Conservation (phyloP, 2,888 invertebrate species). For the Hypomecis atomaria region DNA sequence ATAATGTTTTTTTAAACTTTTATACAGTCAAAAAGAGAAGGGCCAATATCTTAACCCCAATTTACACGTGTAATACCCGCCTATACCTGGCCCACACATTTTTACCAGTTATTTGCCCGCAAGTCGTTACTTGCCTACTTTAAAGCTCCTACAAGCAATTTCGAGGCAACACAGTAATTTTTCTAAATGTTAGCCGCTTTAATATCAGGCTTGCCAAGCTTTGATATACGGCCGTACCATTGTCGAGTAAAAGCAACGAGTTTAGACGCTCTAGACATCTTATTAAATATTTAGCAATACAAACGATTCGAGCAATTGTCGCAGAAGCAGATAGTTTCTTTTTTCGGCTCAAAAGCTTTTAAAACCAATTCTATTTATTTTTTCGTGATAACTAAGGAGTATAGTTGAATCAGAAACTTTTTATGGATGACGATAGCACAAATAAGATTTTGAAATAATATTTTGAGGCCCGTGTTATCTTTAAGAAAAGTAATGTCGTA, state of each 20-base stretch:
- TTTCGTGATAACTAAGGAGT: too few relatives aligned
- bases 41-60: slow-evolving; percentile 21
- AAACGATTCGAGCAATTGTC: neutral
- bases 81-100: slow-evolving; percentile 25
- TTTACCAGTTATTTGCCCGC: slow-evolving; percentile 23
- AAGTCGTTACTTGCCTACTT: slow-evolving; percentile 41
- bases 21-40: slow-evolving; percentile 4
- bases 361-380: too few relatives aligned
- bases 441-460: too few relatives aligned
- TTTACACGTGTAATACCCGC: slow-evolving; percentile 18
- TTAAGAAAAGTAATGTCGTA: too few relatives aligned
- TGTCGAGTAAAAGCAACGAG: slow-evolving; percentile 41
- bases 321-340: too few relatives aligned
- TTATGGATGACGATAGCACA: too few relatives aligned
- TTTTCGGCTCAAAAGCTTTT: too few relatives aligned
- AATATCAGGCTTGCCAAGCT: slow-evolving; percentile 54
- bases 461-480: too few relatives aligned
- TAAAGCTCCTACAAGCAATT: slow-evolving; percentile 47
- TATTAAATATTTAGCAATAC: neutral
- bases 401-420: too few relatives aligned
- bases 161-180: slow-evolving; percentile 52
- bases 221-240: slow-evolving; percentile 57
- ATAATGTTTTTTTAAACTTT: neutral
- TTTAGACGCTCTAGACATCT: neutral
- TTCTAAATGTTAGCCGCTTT: slow-evolving; percentile 55